A percentile compares a stretch with the other conserved stretches of the same genome.
phyloP scores from a whole-genome alignment of 2,113 vertebrate genomes.

The Phylloscopus trochiloides region DNA sequence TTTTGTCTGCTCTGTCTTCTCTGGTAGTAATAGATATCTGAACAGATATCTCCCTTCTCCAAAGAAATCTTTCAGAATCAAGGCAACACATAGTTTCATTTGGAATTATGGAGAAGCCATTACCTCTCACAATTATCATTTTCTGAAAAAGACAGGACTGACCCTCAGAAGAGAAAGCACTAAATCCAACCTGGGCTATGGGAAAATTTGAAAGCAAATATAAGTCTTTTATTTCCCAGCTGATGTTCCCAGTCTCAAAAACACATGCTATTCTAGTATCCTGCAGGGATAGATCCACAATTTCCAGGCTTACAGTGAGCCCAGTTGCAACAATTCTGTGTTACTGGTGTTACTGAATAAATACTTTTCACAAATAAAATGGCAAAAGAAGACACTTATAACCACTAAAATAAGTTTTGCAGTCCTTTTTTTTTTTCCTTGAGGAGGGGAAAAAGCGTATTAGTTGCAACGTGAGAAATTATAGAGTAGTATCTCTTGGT shows the following conservation, averaged over 20 bases:
- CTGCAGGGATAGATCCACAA: background rate
- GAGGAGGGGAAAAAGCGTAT: background rate
- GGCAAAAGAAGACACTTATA: background rate
- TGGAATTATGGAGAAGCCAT: background rate
- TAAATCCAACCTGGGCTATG: background rate
- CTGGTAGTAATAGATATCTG: background rate
- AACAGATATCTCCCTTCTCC: background rate
- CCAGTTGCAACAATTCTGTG: background rate
- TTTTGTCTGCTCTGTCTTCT: background rate
- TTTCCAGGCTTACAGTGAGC: background rate
- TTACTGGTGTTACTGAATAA: background rate
- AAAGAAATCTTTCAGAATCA: background rate
- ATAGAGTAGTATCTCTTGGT: background rate
- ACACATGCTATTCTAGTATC: background rate
- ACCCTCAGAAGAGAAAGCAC: background rate
- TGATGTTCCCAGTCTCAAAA: background rate
- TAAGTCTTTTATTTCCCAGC: background rate
- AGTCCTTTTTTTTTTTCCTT: background rate
- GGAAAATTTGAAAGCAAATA: background rate
- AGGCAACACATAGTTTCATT: background rate
- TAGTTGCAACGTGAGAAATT: background rate
- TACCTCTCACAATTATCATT: background rate
- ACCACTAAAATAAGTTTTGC: background rate
- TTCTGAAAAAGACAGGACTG: background rate
- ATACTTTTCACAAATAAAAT: background rate